These are phyloP conservation scores for Myotis findleyi DNA, from an alignment of 2,797 vertebrate species.

Conservation along the genomic window DNA sequence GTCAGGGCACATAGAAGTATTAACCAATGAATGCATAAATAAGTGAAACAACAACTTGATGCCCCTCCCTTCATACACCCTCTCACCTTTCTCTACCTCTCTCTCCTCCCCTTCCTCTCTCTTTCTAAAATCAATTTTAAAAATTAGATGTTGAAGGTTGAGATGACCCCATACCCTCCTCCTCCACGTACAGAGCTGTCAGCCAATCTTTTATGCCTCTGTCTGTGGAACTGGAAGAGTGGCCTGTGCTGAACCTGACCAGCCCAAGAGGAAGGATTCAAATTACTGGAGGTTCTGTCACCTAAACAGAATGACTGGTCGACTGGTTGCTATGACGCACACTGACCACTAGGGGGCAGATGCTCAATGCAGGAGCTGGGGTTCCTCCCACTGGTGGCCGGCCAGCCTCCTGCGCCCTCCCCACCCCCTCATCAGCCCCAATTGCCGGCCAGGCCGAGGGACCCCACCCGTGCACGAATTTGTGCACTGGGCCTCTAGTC, in stretches of 20 bases:
- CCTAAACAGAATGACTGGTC: too few species aligned
- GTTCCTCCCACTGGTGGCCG: too few species aligned
- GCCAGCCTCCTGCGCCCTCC: too few species aligned
- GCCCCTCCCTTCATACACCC: neutral
- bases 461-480: too few species aligned
- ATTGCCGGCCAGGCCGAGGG: too few species aligned
- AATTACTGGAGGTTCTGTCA: neutral
- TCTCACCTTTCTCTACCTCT: neutral
- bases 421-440: too few species aligned
- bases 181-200: neutral
- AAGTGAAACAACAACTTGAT: neutral
- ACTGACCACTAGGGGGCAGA: too few species aligned
- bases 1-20: neutral
- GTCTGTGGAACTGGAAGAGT: neutral
- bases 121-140: neutral
- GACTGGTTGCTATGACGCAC: too few species aligned
- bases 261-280: neutral
- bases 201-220: neutral
- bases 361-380: too few species aligned
- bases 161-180: neutral
- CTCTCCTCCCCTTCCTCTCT: neutral
- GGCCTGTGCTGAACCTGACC: neutral
- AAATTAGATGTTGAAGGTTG: neutral
- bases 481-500: too few species aligned
- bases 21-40: neutral